Conservation (phyloP, 2,888 invertebrate genomes). For the Eristalis pertinax region DNA sequence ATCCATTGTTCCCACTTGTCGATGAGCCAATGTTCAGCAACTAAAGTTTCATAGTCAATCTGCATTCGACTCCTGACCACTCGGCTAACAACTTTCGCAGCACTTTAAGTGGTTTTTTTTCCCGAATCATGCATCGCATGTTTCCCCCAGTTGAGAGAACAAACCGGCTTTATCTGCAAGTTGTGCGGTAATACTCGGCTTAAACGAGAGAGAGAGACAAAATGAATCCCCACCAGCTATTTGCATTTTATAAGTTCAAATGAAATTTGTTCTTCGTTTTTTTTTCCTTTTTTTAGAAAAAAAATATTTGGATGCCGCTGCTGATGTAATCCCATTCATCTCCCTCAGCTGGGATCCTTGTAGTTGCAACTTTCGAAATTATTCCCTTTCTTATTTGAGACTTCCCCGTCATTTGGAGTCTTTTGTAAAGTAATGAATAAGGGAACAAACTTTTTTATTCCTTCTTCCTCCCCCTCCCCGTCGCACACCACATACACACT, state of each 20-base stretch:
- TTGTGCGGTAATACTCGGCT: no score
- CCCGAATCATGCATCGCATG: no score
- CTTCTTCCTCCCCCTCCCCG: neutral
- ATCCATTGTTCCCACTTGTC: no score
- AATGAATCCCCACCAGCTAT: neutral
- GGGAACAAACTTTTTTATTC: slow-evolving; percentile 33
- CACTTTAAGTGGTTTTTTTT: no score
- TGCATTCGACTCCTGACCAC: no score
- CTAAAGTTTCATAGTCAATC: no score
- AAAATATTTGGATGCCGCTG: neutral
- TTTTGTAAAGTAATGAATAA: slow-evolving; percentile 35
- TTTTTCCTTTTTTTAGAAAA: no score
- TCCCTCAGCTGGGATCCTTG: neutral
- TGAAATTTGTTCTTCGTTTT: slow-evolving; percentile 14
- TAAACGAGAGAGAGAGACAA: no score
- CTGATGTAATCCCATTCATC: slow-evolving; percentile 34
- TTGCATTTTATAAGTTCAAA: slow-evolving; percentile 18
- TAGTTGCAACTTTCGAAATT: neutral
- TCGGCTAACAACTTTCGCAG: no score
- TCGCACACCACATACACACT: neutral
- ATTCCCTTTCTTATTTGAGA: slow-evolving; percentile 20
- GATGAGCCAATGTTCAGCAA: no score
- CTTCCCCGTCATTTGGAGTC: slow-evolving; percentile 14
- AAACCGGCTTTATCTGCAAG: no score
- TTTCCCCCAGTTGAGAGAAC: no score